Evolutionary conservation across 2,888 invertebrate species (phyloP), one percentile per base, ranked within the genome.

Genomic region (Epinotia nisella): DNA sequence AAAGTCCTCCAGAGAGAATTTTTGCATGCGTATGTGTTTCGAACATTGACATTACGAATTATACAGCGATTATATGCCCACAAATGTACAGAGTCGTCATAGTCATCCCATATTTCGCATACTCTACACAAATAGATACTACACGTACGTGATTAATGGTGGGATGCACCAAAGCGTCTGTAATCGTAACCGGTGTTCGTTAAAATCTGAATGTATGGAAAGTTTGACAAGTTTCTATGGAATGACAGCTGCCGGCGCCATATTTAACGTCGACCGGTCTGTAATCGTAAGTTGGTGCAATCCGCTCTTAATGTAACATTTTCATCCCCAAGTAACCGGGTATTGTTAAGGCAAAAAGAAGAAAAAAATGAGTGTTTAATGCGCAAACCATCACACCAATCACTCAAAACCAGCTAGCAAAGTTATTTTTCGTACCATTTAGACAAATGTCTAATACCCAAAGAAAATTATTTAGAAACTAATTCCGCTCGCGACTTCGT

Each of bases 31-130:
- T 35, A 35, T 35, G 35, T 35, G 35, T 9, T 35, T 35, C 35
- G 35, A 35, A 35, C 9, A 35, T 35, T 35, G 45, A 15, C 4
- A 3, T 45, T 4, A 45, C 15, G 1, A 4, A 15, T 15, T 21
- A 61, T 41, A 41, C 9, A 61, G 19, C 61, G 19, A 21, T 41
- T 61, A n/a, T n/a, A n/a, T n/a, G n/a, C n/a, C n/a, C n/a, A 61
- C 21, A 45, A 3, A 1, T 9, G 19, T 13, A 60, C 41, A 41
- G 59, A n/a, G 35, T 13, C 39, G 60, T 21, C 61, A 61, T 21
- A 41, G 45, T 19, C 61, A 61, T 45, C 61, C 45, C 24, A 61
- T 49, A 5, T 13, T 45, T 45, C 45, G 15, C 15, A 45, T 15
- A 45, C 13, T 45, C 15, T 13, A 45, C 45, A 45, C 45, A 45